Base-by-base conservation (phyloP, 2,797 vertebrate genomes). In the Huso huso region DNA sequence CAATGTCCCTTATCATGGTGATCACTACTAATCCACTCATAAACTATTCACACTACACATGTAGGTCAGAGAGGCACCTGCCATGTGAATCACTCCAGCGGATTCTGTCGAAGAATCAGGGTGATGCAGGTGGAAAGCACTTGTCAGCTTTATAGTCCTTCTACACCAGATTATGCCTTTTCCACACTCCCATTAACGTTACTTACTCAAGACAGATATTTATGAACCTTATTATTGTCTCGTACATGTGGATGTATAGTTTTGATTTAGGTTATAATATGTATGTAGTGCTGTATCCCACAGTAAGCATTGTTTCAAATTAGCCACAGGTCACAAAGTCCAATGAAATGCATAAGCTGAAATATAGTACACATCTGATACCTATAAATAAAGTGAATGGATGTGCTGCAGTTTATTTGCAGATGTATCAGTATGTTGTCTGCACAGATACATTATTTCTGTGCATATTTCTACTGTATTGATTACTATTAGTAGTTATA, bases 1-100 rank as follows among this genome's bases (percentile, higher is more conserved):
- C 18, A 63, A 62, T 64, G 62, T 68, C 62, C 63, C 15, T 53
- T 50, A 59, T 63, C 62, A 57, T 49, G 61, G 23, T n/a, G 67
- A 68, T 64, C 67, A 53, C 51, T 55, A 63, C 82, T 81, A 83
- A 83, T 83, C 78, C 75, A 79, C 79, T 87, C 83, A 87, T 89
- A 86, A 85, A 87, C 88, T 86, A 87, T 89, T 88, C 86, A 88
- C 84, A 71, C 68, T 83, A 87, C 84, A 85, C 66, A 72, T 83
- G 78, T 86, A 87, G 84, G 88, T 87, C 82, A 86, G 78, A 79
- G 77, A 77, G 77, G 83, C 3, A 73, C 82, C 82, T 83, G 87
- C 81, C 83, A 84, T 87, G 87, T 83, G 84, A 87, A 80, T 88
- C 86, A 84, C 72, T 64, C 71, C 74, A 79, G 82, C 82, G 86